These are phyloP conservation scores for Falco novaeseelandiae DNA, from an alignment of 2,797 vertebrate species.

Conservation along the genomic window DNA sequence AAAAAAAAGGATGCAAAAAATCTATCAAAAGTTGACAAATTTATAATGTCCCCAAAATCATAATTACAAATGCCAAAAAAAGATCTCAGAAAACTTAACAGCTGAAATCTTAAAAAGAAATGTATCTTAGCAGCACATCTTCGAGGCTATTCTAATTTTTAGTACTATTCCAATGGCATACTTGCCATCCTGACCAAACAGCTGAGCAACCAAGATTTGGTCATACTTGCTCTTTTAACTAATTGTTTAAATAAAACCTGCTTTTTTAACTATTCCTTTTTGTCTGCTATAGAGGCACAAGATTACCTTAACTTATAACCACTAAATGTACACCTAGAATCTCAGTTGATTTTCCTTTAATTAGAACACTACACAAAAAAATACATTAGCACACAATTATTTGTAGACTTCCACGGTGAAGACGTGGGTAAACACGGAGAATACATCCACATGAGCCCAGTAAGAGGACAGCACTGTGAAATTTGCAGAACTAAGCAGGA, in stretches of 20 bases:
- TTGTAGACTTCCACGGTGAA: background rate
- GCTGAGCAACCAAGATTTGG: background rate
- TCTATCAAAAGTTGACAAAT: background rate
- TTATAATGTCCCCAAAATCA: background rate
- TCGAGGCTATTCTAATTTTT: background rate
- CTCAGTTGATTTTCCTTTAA: background rate
- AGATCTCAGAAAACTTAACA: background rate
- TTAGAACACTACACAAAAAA: background rate
- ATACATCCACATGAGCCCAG: background rate
- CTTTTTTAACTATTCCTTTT: background rate
- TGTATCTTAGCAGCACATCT: background rate
- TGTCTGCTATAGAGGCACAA: background rate
- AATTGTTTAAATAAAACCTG: background rate
- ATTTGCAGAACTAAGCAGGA: background rate
- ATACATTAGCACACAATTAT: background rate
- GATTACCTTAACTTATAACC: background rate
- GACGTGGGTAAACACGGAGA: background rate
- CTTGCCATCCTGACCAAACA: background rate
- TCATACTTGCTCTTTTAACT: background rate
- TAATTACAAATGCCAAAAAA: background rate
- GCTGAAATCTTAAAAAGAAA: background rate
- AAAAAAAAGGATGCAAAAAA: background rate
- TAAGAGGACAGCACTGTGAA: background rate
- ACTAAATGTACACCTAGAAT: background rate
- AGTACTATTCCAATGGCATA: background rate